Conservation (phyloP, 2,113 vertebrate genomes). For the Carlito syrichta region DNA sequence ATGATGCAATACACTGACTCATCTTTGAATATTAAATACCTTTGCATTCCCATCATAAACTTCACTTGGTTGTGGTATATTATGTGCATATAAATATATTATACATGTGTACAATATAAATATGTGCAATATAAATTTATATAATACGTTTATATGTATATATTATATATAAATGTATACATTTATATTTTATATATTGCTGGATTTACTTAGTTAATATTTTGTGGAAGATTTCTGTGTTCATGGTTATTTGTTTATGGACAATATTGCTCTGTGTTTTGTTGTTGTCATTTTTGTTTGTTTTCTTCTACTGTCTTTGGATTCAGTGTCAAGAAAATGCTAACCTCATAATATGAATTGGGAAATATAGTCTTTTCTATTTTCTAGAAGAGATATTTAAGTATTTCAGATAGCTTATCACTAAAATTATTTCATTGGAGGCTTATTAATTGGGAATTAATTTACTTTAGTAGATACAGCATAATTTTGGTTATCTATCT, state of each 20-base stretch:
- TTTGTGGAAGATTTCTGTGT: neutral
- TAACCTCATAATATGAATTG: accelerated
- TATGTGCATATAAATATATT: neutral
- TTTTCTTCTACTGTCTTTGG: neutral
- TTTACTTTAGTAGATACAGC: neutral
- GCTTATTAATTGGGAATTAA: neutral
- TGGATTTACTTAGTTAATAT: neutral
- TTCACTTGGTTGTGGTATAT: accelerated
- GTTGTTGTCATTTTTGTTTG: neutral
- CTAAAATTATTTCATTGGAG: neutral
- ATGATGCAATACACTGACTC: accelerated
- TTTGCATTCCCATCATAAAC: neutral
- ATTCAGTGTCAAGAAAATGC: accelerated
- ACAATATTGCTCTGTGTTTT: too few relatives aligned
- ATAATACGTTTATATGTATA: too few relatives aligned
- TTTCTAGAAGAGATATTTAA: neutral
- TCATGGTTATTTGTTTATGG: neutral
- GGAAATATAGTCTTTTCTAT: neutral
- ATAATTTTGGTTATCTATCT: too few relatives aligned
- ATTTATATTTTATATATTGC: neutral
- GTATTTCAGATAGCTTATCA: neutral
- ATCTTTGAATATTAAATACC: neutral
- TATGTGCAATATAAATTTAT: neutral
- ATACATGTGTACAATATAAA: neutral
- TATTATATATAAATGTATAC: neutral